A percentile compares a stretch with the other conserved stretches of the same genome.
phyloP scores from a whole-genome alignment of 2,888 invertebrate genomes.

The Nezara viridula region DNA sequence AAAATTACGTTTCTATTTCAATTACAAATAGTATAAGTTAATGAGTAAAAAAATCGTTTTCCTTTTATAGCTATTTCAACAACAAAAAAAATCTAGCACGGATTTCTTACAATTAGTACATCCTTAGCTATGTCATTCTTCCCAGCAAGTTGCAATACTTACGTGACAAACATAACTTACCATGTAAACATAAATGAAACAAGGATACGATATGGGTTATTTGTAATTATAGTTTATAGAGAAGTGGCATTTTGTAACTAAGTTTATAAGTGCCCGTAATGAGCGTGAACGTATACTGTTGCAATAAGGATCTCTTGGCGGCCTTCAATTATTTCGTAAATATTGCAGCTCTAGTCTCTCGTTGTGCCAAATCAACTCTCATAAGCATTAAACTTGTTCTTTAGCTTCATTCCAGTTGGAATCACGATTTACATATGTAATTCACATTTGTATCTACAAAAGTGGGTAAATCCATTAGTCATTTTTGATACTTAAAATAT shows the following conservation, averaged over 20 bases:
- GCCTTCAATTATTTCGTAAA: neutral
- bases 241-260: neutral
- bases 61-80: no score
- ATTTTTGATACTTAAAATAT: no score
- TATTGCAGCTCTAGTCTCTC: neutral
- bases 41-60: no score
- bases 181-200: neutral
- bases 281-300: neutral
- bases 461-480: no score
- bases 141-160: neutral
- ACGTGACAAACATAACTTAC: neutral
- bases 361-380: neutral
- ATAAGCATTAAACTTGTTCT: neutral
- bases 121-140: no score
- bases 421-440: neutral
- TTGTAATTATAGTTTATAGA: neutral
- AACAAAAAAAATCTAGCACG: no score
- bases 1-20: no score
- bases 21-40: no score
- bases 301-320: neutral
- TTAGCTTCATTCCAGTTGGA: neutral
- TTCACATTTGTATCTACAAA: no score
- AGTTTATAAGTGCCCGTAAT: neutral
- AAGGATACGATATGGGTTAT: neutral
- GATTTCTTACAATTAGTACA: no score